These are phyloP conservation scores for Festucalex cinctus DNA, from an alignment of 2,113 vertebrate species.

Conservation along the genomic window DNA sequence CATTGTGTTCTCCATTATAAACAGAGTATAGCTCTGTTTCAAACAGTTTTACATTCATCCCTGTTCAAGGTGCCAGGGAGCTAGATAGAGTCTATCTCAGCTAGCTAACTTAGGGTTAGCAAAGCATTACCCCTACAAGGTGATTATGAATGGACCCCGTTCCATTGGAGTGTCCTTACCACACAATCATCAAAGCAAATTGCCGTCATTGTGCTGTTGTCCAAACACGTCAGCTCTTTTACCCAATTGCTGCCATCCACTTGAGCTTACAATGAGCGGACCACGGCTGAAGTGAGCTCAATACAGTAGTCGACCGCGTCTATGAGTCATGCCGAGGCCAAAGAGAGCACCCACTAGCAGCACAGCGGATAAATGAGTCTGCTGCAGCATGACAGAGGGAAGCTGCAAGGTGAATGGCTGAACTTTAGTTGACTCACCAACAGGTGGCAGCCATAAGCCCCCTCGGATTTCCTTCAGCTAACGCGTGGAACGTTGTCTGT, in stretches of 20 bases:
- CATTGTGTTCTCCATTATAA: background rate
- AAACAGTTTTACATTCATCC: background rate
- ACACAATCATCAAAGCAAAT: background rate
- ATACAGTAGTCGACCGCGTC: slow-evolving; percentile 10
- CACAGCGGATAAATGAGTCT: slow-evolving; percentile 35
- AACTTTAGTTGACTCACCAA: slow-evolving; percentile 42
- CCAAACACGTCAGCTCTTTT: background rate
- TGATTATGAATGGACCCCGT: background rate
- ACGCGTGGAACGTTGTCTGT: background rate
- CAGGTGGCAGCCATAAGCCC: slow-evolving; percentile 55
- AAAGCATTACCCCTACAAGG: background rate
- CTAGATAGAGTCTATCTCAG: background rate
- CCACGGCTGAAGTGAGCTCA: slow-evolving; percentile 8
- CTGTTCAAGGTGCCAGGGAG: background rate
- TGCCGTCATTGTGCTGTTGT: background rate
- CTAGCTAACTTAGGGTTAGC: no score
- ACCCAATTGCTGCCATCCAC: background rate
- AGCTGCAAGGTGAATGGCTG: slow-evolving; percentile 52
- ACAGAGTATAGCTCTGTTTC: background rate
- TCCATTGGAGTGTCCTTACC: background rate
- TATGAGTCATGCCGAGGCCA: slow-evolving; percentile 55
- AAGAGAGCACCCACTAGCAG: slow-evolving; percentile 27
- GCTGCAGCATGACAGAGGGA: slow-evolving; percentile 42
- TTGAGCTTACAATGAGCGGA: background rate
- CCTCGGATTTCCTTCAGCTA: background rate